These are phyloP conservation scores for Hermatobates lingyangjiaoensis DNA, from an alignment of 1,140 invertebrate genomes.

Conservation along the genomic window DNA sequence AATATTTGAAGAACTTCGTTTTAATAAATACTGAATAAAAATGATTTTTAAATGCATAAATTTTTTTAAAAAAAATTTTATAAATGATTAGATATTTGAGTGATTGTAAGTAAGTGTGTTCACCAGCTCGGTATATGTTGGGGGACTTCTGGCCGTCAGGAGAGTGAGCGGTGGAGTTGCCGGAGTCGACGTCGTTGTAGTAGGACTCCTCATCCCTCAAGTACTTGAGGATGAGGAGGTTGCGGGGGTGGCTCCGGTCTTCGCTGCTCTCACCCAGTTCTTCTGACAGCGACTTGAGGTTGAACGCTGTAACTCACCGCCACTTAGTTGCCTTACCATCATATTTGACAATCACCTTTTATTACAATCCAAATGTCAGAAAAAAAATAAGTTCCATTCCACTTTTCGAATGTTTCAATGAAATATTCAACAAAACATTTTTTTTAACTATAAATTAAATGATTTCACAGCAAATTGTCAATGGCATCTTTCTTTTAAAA, in stretches of 20 bases:
- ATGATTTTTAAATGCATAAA: too few relatives aligned
- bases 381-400: too few relatives aligned
- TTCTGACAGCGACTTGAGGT: conserved; percentile 15
- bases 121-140: conserved; percentile 27
- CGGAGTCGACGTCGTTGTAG: conserved; percentile 41
- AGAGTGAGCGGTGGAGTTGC: conserved; percentile 73
- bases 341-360: not conserved
- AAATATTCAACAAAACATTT: too few relatives aligned
- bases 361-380: not conserved
- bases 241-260: conserved; percentile 24
- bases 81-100: too few relatives aligned
- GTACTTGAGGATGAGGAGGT: conserved; percentile 54
- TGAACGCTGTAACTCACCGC: not conserved
- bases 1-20: too few relatives aligned
- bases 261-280: conserved; percentile 16
- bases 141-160: conserved; percentile 68
- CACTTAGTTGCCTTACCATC: not conserved
- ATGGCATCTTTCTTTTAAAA: too few relatives aligned
- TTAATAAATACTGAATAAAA: too few relatives aligned
- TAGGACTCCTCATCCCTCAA: conserved; percentile 47
- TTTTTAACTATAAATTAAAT: too few relatives aligned
- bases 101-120: too few relatives aligned
- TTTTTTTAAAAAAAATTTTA: too few relatives aligned
- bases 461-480: too few relatives aligned
- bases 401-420: too few relatives aligned